Evolutionary conservation across 2,113 vertebrate species (phyloP).

Genomic region (Osmerus eperlanus): DNA sequence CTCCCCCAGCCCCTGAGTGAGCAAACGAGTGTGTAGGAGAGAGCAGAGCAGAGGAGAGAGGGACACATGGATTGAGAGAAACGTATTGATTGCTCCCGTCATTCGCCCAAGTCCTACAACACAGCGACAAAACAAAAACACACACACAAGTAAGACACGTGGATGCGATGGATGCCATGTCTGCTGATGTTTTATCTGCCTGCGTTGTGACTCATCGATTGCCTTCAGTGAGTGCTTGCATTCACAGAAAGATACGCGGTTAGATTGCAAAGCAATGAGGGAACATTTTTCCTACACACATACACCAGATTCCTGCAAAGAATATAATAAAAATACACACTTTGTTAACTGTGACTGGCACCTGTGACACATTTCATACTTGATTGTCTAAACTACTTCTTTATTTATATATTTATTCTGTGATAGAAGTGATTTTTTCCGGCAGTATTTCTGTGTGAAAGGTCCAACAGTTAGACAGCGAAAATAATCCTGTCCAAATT

Average conservation of each 20-base stretch:
- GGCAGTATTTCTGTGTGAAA: too few species aligned
- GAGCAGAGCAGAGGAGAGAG: slow-evolving; percentile 33
- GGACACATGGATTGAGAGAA: slow-evolving; percentile 52
- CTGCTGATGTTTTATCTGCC: slow-evolving; percentile 30
- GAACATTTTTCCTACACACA: too few species aligned
- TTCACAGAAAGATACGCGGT: slow-evolving; percentile 15
- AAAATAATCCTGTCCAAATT: too few species aligned
- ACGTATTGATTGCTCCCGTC: slow-evolving; percentile 63
- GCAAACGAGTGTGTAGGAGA: slow-evolving; percentile 41
- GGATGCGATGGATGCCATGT: slow-evolving; percentile 41
- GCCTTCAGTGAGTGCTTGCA: slow-evolving; percentile 13
- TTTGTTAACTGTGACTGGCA: too few species aligned
- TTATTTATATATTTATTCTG: too few species aligned
- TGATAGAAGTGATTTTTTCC: too few species aligned
- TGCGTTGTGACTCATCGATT: slow-evolving; percentile 7
- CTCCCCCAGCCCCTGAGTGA: background rate
- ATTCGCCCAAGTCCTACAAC: slow-evolving; percentile 48
- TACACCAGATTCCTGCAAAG: too few species aligned
- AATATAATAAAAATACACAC: too few species aligned
- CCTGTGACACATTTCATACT: too few species aligned
- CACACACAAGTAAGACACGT: slow-evolving; percentile 3
- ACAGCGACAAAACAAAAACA: slow-evolving; percentile 33
- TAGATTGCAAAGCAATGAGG: background rate
- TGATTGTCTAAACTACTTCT: too few species aligned
- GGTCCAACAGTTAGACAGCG: too few species aligned